A percentile compares a stretch with the other conserved stretches of the same genome.
Conservation (phyloP, 2,113 vertebrate species). For the Ictalurus furcatus region DNA sequence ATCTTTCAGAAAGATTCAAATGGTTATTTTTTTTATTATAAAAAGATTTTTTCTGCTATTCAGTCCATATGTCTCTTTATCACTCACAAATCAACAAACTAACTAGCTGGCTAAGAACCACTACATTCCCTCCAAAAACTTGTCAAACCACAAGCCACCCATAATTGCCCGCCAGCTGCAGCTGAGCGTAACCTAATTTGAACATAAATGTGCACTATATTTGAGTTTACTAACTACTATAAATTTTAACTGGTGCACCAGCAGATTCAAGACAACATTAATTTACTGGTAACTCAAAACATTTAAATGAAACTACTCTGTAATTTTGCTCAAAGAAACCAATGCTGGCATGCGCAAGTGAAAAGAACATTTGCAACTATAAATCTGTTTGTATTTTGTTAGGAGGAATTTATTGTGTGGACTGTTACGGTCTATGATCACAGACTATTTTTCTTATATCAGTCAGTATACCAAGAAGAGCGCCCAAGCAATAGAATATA, state of each 20-base stretch:
- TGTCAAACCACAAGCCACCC: not conserved
- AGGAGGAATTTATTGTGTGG: not conserved
- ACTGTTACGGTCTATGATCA: not conserved
- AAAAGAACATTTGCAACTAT: not conserved
- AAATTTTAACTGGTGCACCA: not conserved
- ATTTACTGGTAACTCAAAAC: not conserved
- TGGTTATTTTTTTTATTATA: not conserved
- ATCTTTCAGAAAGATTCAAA: not conserved
- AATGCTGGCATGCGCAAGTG: not conserved
- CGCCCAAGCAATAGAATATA: not conserved
- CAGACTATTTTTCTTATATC: not conserved
- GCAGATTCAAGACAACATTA: not conserved
- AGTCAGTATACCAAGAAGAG: not conserved
- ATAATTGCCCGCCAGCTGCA: not conserved
- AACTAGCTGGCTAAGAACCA: not conserved
- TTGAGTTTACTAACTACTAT: not conserved
- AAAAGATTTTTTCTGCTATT: not conserved
- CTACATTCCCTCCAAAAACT: not conserved
- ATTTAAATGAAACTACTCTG: not conserved
- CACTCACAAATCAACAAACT: not conserved
- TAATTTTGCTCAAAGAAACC: not conserved
- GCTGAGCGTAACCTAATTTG: not conserved
- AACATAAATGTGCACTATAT: not conserved
- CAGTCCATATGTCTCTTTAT: not conserved
- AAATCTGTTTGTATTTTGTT: not conserved